phyloP scores from a whole-genome alignment of 1,140 invertebrate genomes.

The Hyposmocoma kahamanoa region DNA sequence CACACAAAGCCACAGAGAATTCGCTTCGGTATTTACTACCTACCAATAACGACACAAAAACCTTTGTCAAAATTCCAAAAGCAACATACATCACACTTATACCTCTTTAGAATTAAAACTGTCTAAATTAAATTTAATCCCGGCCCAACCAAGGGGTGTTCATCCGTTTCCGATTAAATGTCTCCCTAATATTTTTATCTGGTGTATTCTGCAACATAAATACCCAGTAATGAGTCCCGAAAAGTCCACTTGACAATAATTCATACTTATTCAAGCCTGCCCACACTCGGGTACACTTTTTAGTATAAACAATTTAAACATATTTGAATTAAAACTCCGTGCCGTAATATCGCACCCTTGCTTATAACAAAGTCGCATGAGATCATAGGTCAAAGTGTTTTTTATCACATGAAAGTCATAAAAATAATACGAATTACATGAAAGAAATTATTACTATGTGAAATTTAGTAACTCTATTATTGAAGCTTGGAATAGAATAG shows the following conservation, averaged over 20 bases:
- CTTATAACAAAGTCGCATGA: no score
- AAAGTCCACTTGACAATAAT: conserved; percentile 47
- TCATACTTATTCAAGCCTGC: conserved; percentile 67
- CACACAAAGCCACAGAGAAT: no score
- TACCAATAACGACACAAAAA: not conserved
- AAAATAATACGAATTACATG: no score
- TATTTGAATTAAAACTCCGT: no score
- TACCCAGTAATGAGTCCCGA: conserved; percentile 64
- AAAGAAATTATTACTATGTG: no score
- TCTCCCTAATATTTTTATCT: conserved; percentile 73
- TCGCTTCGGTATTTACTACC: not conserved
- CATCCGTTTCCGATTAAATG: conserved; percentile 65
- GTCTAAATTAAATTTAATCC: not conserved
- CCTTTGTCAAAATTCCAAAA: not conserved
- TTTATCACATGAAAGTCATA: no score
- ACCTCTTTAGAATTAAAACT: not conserved
- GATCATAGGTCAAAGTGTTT: no score
- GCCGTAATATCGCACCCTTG: no score
- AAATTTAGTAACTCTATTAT: no score
- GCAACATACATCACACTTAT: not conserved
- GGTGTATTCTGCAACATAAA: conserved; percentile 66
- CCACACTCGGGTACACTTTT: no score
- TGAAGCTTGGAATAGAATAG: no score
- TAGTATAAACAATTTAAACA: no score
- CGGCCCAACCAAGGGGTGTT: not conserved